Evolutionary conservation across 1,140 invertebrate species (phyloP).

Genomic region (Vanessa atalanta): DNA sequence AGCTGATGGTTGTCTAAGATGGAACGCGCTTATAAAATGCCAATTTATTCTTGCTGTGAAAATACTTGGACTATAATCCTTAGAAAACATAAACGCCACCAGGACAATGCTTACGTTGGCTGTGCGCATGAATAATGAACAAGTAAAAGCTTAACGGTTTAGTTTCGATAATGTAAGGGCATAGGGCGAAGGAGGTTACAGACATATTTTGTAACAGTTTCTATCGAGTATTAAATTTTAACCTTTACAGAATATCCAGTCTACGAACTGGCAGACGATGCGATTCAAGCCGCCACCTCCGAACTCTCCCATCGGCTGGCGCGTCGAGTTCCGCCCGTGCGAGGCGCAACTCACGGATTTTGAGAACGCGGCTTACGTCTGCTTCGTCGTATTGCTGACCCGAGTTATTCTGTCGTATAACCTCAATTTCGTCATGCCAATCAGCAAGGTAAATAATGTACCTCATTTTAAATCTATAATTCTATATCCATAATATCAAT

Average conservation of each 20-base stretch:
- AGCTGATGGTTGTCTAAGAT: too few relatives aligned
- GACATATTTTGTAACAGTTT: not conserved
- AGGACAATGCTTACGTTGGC: too few relatives aligned
- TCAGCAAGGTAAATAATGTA: constrained; percentile 89
- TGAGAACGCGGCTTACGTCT: constrained; percentile 99
- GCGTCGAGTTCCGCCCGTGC: constrained; percentile 99
- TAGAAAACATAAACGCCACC: not conserved
- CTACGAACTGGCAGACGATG: constrained; percentile 99
- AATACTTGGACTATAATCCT: too few relatives aligned
- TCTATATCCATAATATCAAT: too few relatives aligned
- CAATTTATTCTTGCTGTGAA: too few relatives aligned
- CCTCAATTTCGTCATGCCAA: constrained; percentile 98
- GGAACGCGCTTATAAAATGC: too few relatives aligned
- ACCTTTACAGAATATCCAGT: constrained; percentile 95
- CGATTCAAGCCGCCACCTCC: constrained; percentile 98
- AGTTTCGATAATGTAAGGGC: too few relatives aligned
- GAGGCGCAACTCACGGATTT: constrained; percentile 99
- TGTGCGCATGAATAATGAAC: too few relatives aligned
- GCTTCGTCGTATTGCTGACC: constrained; percentile 98
- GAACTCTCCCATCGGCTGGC: constrained; percentile 98
- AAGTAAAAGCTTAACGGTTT: too few relatives aligned
- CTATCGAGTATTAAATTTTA: not conserved
- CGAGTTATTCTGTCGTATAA: constrained; percentile 98
- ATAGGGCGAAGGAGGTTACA: too few relatives aligned
- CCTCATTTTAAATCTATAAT: too few relatives aligned